Evolutionary conservation across 2,113 vertebrate genomes (phyloP).

Genomic region (Vidua macroura): DNA sequence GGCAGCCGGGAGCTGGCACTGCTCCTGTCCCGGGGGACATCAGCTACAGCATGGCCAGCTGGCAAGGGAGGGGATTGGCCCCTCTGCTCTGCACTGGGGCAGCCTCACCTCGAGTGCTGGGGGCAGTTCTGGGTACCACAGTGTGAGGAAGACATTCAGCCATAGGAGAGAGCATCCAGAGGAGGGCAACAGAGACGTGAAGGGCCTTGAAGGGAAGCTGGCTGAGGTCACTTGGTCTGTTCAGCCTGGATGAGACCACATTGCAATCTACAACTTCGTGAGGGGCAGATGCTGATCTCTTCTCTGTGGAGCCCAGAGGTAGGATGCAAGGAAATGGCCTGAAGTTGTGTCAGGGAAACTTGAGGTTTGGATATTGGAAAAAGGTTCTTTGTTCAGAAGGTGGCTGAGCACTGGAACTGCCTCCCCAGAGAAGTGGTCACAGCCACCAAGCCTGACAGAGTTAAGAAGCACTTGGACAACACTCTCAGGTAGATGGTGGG

Average conservation of each 20-base stretch:
- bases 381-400: neutral
- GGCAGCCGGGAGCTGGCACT: neutral
- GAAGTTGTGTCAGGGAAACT: neutral
- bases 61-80: neutral
- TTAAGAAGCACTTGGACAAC: neutral
- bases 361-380: neutral
- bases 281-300: neutral
- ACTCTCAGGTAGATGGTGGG: neutral
- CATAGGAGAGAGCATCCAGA: neutral
- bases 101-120: rapidly evolving
- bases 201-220: neutral
- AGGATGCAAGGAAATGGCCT: neutral
- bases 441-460: neutral
- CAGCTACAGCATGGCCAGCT: rapidly evolving
- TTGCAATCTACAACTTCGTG: no score
- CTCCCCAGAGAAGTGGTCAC: neutral
- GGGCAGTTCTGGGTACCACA: neutral
- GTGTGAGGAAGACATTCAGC: neutral
- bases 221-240: neutral
- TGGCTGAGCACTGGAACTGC: neutral
- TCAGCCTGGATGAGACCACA: neutral
- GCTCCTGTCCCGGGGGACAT: neutral
- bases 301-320: neutral
- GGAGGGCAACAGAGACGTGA: neutral
- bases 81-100: neutral